Percentiles rank a stretch among this genome's conserved stretches.
phyloP scores from a whole-genome alignment of 2,797 vertebrate genomes.

The Platyrinchus mystaceus region DNA sequence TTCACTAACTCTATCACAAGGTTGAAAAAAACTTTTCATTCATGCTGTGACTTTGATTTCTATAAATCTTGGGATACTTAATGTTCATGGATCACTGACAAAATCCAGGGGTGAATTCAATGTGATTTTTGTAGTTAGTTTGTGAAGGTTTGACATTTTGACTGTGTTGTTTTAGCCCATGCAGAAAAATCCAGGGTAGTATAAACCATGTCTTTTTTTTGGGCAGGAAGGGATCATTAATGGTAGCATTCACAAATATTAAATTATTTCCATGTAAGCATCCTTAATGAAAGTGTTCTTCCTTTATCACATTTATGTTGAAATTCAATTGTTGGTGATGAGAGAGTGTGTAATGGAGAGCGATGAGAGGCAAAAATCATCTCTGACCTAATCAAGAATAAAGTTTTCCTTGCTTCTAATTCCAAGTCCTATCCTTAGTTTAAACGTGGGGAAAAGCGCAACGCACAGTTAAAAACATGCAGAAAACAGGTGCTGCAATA shows the following conservation, averaged over 20 bases:
- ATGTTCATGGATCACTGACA: neutral
- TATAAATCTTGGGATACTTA: neutral
- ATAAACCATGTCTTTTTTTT: neutral
- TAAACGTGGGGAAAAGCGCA: fast-evolving
- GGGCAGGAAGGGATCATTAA: neutral
- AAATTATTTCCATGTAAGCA: neutral
- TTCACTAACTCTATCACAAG: neutral
- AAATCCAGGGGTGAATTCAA: neutral
- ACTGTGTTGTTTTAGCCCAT: neutral
- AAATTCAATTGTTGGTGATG: neutral
- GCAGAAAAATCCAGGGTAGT: neutral
- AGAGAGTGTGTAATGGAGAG: neutral
- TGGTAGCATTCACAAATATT: neutral
- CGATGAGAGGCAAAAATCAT: fast-evolving
- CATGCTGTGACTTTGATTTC: neutral
- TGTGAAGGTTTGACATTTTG: neutral
- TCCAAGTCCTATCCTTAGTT: fast-evolving
- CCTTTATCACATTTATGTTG: neutral
- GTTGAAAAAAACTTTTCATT: neutral
- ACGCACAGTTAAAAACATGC: fast-evolving
- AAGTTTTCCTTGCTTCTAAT: neutral
- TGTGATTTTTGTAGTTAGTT: neutral
- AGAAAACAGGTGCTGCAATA: fast-evolving
- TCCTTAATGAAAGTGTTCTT: neutral
- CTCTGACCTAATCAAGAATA: fast-evolving